Evolutionary conservation across 2,888 invertebrate genomes (phyloP), one percentile per base, ranked within the genome.

Genomic region (Cosmia pyralina): DNA sequence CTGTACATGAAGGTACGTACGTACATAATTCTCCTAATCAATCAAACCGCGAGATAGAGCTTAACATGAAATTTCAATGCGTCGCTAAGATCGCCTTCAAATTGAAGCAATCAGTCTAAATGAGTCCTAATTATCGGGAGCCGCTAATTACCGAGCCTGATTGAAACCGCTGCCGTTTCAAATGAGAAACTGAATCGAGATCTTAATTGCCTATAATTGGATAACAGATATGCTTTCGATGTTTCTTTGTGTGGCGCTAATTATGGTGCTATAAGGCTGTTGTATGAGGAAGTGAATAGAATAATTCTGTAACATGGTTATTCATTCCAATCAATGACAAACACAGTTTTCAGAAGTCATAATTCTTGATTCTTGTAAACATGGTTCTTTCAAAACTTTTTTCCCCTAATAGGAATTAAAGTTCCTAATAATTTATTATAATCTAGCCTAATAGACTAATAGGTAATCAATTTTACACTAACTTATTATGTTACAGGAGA

Each of bases 91-190:
- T 78, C 72, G 75, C 59, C 86, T 74, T 76, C 69, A 79, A 88
- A 73, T 81, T 81, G 78, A 75, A 69, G 87, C 85, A 88, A 88
- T 88, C 83, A 83, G 85, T 69, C 76, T 79, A 87, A 75, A 87
- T 87, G 85, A 87, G 83, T 34, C 48, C 86, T 88, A 87, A 87
- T 87, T 88, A 87, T 76, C 68, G 62, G 46, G 71, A 48, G 62
- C 73, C 77, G 69, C 88, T 90, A 90, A 90, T 90, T 90, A 90
- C 91, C 64, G 63, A 11, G 76, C 65, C 77, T 87, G 88, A 90
- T 90, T 90, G 89, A 85, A 86, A 83, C 76, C 84, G 83, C 86
- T 85, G 82, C 86, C 85, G 86, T 83, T 87, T 83, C 86, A 57
- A 77, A 86, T 75, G 83, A 76, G 85, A 77, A 79, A 80, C 75